Conservation (phyloP, 2,797 vertebrate genomes). For the Phalanger gymnotis region DNA sequence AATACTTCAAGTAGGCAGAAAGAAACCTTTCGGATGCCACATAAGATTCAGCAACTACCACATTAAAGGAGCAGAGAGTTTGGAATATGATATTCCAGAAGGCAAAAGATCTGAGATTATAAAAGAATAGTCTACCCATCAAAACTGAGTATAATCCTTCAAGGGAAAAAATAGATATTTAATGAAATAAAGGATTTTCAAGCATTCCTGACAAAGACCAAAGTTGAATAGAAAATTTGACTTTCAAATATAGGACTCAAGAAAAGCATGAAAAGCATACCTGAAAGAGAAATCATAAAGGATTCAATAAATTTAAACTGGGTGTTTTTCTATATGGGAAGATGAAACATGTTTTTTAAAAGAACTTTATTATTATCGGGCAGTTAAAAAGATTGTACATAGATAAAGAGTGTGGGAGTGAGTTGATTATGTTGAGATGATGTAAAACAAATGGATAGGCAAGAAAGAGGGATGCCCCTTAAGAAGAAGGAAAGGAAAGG, state of each 20-base stretch:
- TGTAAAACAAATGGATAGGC: too few relatives aligned
- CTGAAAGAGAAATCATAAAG: too few relatives aligned
- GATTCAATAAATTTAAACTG: too few relatives aligned
- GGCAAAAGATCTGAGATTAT: too few relatives aligned
- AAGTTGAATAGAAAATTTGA: neutral
- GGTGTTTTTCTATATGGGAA: neutral
- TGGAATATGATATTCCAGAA: neutral
- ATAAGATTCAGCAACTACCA: too few relatives aligned
- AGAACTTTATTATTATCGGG: neutral
- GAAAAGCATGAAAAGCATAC: too few relatives aligned
- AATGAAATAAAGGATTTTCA: neutral
- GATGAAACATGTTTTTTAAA: neutral
- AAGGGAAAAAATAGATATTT: neutral
- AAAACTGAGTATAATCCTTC: neutral
- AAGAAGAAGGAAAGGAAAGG: too few relatives aligned
- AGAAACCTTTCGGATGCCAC: neutral
- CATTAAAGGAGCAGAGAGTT: neutral
- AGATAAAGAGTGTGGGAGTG: neutral
- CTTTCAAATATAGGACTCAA: too few relatives aligned
- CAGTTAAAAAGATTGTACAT: neutral
- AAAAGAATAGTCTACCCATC: too few relatives aligned
- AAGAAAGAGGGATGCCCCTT: too few relatives aligned
- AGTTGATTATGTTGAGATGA: too few relatives aligned
- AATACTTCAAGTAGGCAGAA: neutral
- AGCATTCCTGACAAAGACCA: neutral